Base-by-base conservation (phyloP, 2,113 vertebrate species). In the Onychorhynchus coronatus region DNA sequence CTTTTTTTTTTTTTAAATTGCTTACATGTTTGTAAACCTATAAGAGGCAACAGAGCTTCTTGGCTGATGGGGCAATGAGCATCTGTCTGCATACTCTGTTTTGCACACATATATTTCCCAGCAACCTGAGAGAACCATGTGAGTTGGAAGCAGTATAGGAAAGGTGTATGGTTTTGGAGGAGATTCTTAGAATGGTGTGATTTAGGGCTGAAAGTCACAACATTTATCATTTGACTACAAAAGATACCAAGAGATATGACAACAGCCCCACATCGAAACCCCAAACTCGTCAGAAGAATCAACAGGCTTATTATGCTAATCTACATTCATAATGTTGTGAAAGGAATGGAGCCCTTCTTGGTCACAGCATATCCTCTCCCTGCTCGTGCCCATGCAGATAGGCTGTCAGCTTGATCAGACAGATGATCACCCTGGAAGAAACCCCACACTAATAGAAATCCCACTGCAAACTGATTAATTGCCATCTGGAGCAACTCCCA, bases 401-500 rank as follows among this genome's bases (percentile, higher is more conserved):
- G 49, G 62, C 74, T 85, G 85, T 82, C 85, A 76, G 82, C 31
- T 83, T 67, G 39, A 91, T 46, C 68, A 89, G 87, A 85, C 76
- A 94, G 61, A 65, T 65, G 41, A 92, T 74, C 67, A 89, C 61
- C 47, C 80, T 47, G 41, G 71, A 59, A 94, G 63, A 81, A 86
- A 52, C 12, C 63, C 68, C 91, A 46, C 68, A 70, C 55, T 70
- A 76, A 89, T 5, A 78, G 39, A 91, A 92, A 85, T 31, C 73
- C 83, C 80, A 82, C 52, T 78, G 68, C 59, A 92, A 80, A 89
- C 39, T 84, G 91, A 89, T 78, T 84, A 74, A 91, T 84, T 84
- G 44, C 93, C 86, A 78, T 77, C 86, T 96, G 94, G 72, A 96
- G 52, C 68, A 86, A 39, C 83, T 72, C 42, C 23, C 94, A 89